phyloP scores from a whole-genome alignment of 2,888 invertebrate genomes.

The Leptopterna dolabrata region DNA sequence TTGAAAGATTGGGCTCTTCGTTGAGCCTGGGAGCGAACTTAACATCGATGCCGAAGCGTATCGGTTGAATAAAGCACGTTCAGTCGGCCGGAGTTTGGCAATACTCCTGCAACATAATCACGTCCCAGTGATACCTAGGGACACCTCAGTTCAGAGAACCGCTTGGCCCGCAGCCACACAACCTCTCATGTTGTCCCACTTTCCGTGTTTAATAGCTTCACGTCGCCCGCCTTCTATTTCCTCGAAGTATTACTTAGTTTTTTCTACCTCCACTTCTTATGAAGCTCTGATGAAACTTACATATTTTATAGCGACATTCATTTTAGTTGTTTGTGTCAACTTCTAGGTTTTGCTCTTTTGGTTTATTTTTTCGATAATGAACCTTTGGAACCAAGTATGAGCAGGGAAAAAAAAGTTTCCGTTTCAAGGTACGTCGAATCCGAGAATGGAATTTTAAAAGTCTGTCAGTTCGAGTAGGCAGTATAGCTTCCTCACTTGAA shows the following conservation, averaged over 20 bases:
- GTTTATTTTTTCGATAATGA: no score
- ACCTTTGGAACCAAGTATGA: no score
- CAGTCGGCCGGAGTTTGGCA: background rate
- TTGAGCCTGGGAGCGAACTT: background rate
- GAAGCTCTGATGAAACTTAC: background rate
- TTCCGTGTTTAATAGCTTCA: background rate
- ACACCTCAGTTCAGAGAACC: background rate
- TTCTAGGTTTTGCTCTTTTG: no score
- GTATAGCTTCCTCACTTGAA: no score
- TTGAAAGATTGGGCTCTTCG: no score
- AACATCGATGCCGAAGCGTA: background rate
- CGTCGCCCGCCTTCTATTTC: background rate
- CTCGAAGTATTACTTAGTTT: background rate
- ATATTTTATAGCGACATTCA: no score
- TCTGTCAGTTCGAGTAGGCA: no score
- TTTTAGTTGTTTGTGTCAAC: no score
- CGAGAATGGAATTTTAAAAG: no score
- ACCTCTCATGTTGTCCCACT: background rate
- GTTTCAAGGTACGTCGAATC: no score
- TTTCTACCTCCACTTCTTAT: background rate
- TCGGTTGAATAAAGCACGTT: background rate
- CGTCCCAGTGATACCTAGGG: background rate
- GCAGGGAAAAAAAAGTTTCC: no score
- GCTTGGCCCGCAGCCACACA: background rate
- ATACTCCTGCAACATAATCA: background rate